phyloP scores from a whole-genome alignment of 2,797 vertebrate genomes.

The Onychomys torridus region DNA sequence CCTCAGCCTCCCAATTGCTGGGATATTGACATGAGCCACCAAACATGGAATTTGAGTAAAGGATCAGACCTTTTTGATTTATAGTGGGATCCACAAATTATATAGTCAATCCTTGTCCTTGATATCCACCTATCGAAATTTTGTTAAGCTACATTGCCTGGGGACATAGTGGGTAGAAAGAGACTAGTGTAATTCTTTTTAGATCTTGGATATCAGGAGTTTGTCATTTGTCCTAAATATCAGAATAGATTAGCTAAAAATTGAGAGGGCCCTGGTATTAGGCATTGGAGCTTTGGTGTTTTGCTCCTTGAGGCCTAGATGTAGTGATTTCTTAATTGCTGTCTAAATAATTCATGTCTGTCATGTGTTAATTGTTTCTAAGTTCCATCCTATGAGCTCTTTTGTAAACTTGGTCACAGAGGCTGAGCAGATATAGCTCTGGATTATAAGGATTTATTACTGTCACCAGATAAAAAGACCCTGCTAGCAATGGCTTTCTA shows the following conservation, averaged over 20 bases:
- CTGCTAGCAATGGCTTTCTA: not conserved
- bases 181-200: not conserved
- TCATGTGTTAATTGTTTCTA: constrained; percentile 42
- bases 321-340: constrained; percentile 34
- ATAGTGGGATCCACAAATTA: not conserved
- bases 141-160: not conserved
- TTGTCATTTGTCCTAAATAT: not conserved
- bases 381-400: not conserved
- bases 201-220: not conserved
- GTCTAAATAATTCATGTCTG: constrained; percentile 20
- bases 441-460: constrained; percentile 42
- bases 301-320: not conserved
- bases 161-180: not conserved
- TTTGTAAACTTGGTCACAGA: constrained; percentile 50
- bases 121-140: not conserved
- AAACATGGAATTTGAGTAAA: not conserved
- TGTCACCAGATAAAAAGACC: constrained; percentile 35
- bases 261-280: not conserved
- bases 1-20: not conserved
- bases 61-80: constrained; percentile 11
- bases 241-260: not conserved
- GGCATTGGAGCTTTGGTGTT: not conserved
- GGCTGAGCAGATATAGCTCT: not conserved
- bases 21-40: not conserved
- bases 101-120: not conserved